phyloP scores from a whole-genome alignment of 2,113 vertebrate genomes.

The Dryoscopus gambensis region DNA sequence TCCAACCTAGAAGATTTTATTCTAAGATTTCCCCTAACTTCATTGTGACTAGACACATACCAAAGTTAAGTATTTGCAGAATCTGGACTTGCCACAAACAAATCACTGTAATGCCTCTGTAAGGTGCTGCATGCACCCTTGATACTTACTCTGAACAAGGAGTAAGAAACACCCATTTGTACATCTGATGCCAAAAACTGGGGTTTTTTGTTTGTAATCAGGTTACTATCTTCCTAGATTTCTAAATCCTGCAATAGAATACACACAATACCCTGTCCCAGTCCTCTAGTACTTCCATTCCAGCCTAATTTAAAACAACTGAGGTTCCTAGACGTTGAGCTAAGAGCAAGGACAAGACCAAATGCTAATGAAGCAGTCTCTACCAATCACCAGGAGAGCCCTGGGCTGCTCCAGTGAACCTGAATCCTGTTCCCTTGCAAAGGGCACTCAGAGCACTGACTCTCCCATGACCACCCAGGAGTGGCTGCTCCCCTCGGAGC shows the following conservation, averaged over 20 bases:
- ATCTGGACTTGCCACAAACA: background rate
- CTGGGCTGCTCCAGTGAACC: background rate
- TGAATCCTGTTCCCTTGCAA: background rate
- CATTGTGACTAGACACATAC: accelerated
- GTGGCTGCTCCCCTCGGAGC: background rate
- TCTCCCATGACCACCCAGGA: background rate
- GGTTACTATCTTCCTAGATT: background rate
- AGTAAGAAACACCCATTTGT: background rate
- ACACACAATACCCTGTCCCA: background rate
- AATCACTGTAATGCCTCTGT: background rate
- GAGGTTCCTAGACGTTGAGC: background rate
- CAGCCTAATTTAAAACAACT: background rate
- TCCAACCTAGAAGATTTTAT: background rate
- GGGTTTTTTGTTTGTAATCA: background rate
- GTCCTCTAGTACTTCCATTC: background rate
- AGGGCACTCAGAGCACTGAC: background rate
- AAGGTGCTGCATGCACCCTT: background rate
- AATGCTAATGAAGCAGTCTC: background rate
- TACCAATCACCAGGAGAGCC: background rate
- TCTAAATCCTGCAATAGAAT: background rate
- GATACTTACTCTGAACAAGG: background rate
- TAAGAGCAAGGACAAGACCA: background rate
- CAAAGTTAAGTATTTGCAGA: background rate
- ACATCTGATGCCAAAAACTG: background rate
- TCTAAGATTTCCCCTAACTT: background rate